Evolutionary conservation across 2,113 vertebrate genomes (phyloP), one percentile per base, ranked within the genome.

Genomic region (Australoheros scitulus): DNA sequence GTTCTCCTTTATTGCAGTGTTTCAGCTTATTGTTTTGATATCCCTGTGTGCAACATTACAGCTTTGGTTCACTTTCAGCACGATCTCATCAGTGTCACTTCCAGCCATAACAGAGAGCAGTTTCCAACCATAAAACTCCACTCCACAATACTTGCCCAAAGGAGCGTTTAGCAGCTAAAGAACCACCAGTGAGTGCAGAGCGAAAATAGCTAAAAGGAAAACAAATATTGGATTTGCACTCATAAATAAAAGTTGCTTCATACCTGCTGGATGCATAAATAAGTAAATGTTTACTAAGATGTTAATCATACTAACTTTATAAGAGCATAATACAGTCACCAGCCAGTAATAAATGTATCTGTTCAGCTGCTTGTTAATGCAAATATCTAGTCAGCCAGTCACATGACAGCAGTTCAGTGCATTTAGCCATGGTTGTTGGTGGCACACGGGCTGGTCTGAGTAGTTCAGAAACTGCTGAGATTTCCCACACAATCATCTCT

Each of bases 171-270:
- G 65, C 24, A 72, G 65, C 24, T 72, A 72, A 72, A 32, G 10
- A 72, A 52, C 17, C 50, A 32, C 17, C 43, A 52, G 24, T 3
- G 3, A 52, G 17, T 52, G 24, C 7, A 8, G 24, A 72, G 10
- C 4, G 24, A 72, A 72, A 72, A 72, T 26, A 72, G 24, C 65
- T 72, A 52, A 72, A 72, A 72, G 65, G 65, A 52, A 52, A 72
- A 26, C 24, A 72, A 72, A 72, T 52, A 70, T 70, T 70, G 3
- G 43, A 70, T 52, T 50, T 70, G 18, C 9, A 29, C 41, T 70
- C 17, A 70, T 50, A 70, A 70, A 70, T 70, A 70, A 70, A 70
- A 70, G 43, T 70, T 70, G 24, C 65, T 70, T 70, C 24, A 50
- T 70, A 70, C 65, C 0, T 70, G 24, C 65, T 70, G 65, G 43